Evolutionary conservation across 2,113 vertebrate genomes (phyloP), one percentile per base, ranked within the genome.

Genomic region (Aplodontia rufa): DNA sequence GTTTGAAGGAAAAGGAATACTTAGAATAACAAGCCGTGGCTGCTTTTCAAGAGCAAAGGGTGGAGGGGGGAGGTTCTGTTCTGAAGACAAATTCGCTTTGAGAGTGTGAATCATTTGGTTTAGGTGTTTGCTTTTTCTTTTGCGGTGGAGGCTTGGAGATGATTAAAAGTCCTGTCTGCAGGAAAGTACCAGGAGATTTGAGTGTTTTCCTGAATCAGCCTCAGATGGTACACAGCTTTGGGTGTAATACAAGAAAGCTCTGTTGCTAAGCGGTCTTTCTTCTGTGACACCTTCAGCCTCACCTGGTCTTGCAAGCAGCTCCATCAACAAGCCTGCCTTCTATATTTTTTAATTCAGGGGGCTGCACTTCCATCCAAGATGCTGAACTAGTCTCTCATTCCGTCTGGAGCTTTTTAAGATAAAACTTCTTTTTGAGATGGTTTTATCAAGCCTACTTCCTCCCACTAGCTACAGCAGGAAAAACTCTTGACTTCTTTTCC

Each of bases 131-230:
- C 97, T 84, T 85, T 94, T 26, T 58, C 45, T 64, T 93, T 94
- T 97, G 95, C 1, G 30, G 96, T 75, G 58, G 82, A n/a, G 55
- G 81, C 94, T 97, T 96, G 94, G 88, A 84, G 96, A 97, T 98
- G 98, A 98, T 98, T 98, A 98, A 98, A 97, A 90, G 96, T 98
- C 98, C 98, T 97, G 96, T 98, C 98, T 98, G 97, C 37, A 97
- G 97, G 95, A 95, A 97, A 98, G 98, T 95, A 81, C 97, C 97
- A 93, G 90, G 98, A 98, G 98, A 97, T 98, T 97, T 96, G 98
- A 98, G 94, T 96, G 72, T 96, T 98, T 98, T 98, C 97, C 98
- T 97, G 98, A 97, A 96, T 96, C 97, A 93, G 97, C 97, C 97
- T 97, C 95, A 93, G 93, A 97, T 97, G 96, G 97, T 93, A 96